Conservation (phyloP, 2,888 invertebrate genomes). For the Tanytarsus gracilentus region DNA sequence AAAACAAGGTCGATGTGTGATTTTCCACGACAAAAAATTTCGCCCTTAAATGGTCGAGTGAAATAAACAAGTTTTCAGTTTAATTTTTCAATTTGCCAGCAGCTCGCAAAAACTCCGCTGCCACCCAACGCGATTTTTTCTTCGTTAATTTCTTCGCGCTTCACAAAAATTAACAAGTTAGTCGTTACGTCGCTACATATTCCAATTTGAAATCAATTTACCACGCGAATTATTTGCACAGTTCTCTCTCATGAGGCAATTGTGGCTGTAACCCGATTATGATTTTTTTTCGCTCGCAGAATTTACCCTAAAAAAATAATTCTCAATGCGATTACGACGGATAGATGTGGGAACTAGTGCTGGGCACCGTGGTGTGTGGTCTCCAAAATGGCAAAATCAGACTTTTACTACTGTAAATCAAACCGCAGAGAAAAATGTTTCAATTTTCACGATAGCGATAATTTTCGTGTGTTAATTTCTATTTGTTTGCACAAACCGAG, state of each 20-base stretch:
- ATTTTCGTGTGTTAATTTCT: no score
- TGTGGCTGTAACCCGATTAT: slow-evolving; percentile 9
- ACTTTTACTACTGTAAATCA: no score
- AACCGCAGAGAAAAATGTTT: no score
- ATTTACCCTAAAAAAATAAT: no score
- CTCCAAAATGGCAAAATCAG: no score
- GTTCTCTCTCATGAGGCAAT: neutral
- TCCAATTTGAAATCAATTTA: slow-evolving; percentile 18
- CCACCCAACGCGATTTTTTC: slow-evolving; percentile 19
- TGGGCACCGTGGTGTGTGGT: no score
- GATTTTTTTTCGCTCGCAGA: no score
- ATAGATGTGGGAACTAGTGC: no score
- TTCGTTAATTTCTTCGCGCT: slow-evolving; percentile 1
- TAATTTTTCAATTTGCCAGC: neutral
- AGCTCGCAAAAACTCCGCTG: no score
- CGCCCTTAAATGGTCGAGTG: neutral
- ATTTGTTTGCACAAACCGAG: no score
- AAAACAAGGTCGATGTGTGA: neutral
- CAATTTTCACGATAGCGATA: no score
- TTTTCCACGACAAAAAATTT: neutral
- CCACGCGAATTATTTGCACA: slow-evolving; percentile 21
- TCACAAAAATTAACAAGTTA: slow-evolving; percentile 23
- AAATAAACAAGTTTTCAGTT: slow-evolving; percentile 16
- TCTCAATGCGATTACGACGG: neutral
- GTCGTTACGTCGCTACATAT: slow-evolving; percentile 12